These are phyloP conservation scores for Brachionus paranguensis DNA, from an alignment of 1,140 invertebrate genomes.

Conservation along the genomic window DNA sequence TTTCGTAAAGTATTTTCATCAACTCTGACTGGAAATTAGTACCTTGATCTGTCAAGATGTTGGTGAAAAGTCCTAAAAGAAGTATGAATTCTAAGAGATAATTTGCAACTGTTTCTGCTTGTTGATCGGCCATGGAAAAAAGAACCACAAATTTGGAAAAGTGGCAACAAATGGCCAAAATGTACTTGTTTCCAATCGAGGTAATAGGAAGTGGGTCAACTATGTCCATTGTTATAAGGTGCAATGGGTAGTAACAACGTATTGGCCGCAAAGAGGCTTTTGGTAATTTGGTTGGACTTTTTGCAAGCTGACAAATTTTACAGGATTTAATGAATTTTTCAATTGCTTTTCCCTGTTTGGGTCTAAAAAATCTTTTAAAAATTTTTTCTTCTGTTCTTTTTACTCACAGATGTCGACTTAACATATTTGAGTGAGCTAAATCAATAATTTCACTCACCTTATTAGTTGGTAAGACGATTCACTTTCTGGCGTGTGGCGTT, in stretches of 20 bases:
- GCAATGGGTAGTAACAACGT: no score
- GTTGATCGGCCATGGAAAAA: conserved; percentile 50
- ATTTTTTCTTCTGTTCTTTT: not conserved
- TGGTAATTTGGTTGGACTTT: not conserved
- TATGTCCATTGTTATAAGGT: not conserved
- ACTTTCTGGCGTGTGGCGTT: not conserved
- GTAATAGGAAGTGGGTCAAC: no score
- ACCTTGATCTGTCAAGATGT: conserved; percentile 51
- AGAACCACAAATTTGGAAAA: conserved; percentile 42
- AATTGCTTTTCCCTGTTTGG: not conserved
- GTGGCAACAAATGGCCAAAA: no score
- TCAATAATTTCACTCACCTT: no score
- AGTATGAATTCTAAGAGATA: conserved; percentile 42
- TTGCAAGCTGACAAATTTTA: no score
- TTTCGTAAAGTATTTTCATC: conserved; percentile 40
- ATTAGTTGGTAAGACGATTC: not conserved
- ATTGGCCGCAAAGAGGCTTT: no score
- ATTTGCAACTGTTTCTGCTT: conserved; percentile 47
- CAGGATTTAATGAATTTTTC: not conserved
- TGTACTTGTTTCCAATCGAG: no score
- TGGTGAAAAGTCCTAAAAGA: conserved; percentile 48
- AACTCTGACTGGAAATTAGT: conserved; percentile 43
- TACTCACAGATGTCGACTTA: no score
- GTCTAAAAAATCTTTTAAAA: not conserved
- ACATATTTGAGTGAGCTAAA: no score